Evolutionary conservation across 2,888 invertebrate genomes (phyloP).

Genomic region (Eucera pruinosa): DNA sequence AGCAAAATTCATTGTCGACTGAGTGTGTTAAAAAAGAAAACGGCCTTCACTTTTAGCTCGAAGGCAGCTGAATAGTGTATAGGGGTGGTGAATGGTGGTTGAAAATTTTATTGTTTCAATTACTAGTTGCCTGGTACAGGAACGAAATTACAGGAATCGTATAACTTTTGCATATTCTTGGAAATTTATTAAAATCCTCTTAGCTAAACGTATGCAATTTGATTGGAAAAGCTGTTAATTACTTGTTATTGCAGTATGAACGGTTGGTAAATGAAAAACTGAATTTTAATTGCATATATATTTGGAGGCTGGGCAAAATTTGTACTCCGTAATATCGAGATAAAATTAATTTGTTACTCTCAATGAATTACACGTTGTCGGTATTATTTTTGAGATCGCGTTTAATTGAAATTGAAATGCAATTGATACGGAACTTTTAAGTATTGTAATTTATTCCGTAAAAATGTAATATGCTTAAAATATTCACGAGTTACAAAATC

Average conservation of each 20-base stretch:
- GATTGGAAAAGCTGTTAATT: too few relatives aligned
- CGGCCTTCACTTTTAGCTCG: neutral
- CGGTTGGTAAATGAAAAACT: too few relatives aligned
- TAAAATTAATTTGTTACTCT: constrained; percentile 1
- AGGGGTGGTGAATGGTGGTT: too few relatives aligned
- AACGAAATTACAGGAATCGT: neutral
- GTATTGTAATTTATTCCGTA: neutral
- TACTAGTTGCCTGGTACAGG: neutral
- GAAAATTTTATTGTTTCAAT: neutral
- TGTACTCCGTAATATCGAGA: neutral
- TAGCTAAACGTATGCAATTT: too few relatives aligned
- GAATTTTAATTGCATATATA: too few relatives aligned
- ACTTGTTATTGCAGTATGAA: too few relatives aligned
- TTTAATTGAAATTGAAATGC: constrained; percentile 6
- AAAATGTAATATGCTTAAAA: too few relatives aligned
- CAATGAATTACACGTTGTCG: neutral
- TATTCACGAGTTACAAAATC: neutral
- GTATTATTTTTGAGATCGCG: neutral
- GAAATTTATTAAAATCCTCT: too few relatives aligned
- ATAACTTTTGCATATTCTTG: too few relatives aligned
- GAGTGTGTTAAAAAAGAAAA: neutral
- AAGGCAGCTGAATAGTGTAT: neutral
- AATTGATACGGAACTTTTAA: constrained; percentile 7
- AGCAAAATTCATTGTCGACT: constrained; percentile 1
- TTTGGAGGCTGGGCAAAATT: too few relatives aligned